A percentile compares a stretch with the other conserved stretches of the same genome.
These are phyloP conservation scores for Dysmachus trigonus DNA, from an alignment of 2,888 invertebrate species.

Conservation along the genomic window DNA sequence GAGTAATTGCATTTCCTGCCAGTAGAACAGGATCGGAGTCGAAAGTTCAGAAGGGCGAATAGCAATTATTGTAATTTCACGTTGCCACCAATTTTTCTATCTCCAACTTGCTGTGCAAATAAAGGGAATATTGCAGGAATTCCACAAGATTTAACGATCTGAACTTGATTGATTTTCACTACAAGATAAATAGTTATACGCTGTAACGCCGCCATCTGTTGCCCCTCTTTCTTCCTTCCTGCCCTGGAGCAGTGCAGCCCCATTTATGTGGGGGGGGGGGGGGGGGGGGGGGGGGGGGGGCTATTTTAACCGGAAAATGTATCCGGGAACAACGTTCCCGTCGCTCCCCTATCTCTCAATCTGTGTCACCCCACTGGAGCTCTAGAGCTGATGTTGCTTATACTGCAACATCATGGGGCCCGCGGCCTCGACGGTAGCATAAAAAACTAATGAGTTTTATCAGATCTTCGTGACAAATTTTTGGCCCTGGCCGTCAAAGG, in stretches of 20 bases:
- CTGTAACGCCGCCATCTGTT: neutral
- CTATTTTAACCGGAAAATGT: neutral
- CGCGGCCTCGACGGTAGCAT: neutral
- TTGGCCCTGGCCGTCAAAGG: neutral
- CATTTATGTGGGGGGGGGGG: too few species aligned
- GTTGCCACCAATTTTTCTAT: neutral
- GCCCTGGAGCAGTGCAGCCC: neutral
- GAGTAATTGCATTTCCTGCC: neutral
- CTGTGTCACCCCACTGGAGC: neutral
- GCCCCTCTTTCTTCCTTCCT: neutral
- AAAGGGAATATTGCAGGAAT: neutral
- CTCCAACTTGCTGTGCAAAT: neutral
- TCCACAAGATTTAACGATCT: neutral
- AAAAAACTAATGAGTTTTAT: neutral
- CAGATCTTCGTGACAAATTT: neutral
- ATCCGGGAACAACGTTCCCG: neutral
- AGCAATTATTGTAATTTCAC: neutral
- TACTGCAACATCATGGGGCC: neutral
- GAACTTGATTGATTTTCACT: neutral
- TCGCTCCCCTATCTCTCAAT: neutral
- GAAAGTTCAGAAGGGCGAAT: neutral
- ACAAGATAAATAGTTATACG: neutral
- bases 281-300: too few species aligned
- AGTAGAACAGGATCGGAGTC: neutral
- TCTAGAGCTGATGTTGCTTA: neutral